Conservation (phyloP, 2,113 vertebrate species). For the Phocoena phocoena region DNA sequence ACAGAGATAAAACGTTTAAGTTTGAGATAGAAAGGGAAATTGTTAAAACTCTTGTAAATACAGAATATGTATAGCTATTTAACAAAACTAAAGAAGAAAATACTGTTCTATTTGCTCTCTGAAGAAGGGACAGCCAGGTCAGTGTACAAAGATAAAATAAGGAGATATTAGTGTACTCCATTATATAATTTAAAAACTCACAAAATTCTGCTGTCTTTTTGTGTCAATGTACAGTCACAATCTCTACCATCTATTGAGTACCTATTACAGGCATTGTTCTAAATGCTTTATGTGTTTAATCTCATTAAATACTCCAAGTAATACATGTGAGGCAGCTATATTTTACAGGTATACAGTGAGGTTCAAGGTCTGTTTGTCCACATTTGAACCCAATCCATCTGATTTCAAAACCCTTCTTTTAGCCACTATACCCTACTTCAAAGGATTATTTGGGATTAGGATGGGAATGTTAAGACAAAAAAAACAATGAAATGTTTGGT, state of each 20-base stretch:
- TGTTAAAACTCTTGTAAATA: background rate
- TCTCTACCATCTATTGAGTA: background rate
- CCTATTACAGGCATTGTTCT: background rate
- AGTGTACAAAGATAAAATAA: background rate
- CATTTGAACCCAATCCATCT: background rate
- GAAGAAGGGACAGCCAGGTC: background rate
- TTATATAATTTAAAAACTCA: background rate
- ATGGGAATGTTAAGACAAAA: background rate
- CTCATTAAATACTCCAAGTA: background rate
- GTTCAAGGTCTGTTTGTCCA: background rate
- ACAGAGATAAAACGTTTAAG: background rate
- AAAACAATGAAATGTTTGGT: background rate
- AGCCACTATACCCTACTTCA: background rate
- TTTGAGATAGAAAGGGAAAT: slow-evolving; percentile 8
- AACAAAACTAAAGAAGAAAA: background rate
- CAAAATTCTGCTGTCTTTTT: background rate
- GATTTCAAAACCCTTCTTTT: slow-evolving; percentile 10
- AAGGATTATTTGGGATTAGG: slow-evolving; percentile 11
- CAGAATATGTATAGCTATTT: background rate
- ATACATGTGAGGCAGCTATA: background rate
- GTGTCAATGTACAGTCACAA: background rate
- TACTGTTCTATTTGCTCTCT: background rate
- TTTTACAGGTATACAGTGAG: background rate
- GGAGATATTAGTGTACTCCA: background rate
- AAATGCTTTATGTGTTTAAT: background rate